phyloP scores from a whole-genome alignment of 2,888 invertebrate genomes.

The Sepioteuthis lessoniana region DNA sequence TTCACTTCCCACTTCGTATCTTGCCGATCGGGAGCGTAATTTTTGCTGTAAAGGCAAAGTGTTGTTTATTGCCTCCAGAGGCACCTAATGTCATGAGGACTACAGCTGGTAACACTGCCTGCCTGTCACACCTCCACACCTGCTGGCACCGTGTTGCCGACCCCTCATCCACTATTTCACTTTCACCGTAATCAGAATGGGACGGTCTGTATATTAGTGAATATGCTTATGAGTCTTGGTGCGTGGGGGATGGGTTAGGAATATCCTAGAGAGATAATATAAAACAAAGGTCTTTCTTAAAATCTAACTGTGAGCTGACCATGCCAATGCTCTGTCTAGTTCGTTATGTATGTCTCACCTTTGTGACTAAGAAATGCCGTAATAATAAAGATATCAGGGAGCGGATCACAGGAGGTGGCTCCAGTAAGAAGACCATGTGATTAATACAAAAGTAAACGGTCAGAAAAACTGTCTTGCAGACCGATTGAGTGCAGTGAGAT shows the following conservation, averaged over 20 bases:
- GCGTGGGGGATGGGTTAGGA: neutral
- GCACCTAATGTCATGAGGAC: neutral
- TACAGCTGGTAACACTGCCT: constrained; percentile 7
- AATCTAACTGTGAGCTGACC: no score
- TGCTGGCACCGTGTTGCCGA: neutral
- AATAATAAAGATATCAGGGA: no score
- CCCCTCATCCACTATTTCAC: neutral
- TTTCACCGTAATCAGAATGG: neutral
- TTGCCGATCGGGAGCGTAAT: neutral
- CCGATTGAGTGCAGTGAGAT: no score
- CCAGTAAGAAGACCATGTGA: no score
- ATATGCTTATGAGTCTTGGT: neutral
- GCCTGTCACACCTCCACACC: constrained; percentile 11
- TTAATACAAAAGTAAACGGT: no score
- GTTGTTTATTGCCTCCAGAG: constrained; percentile 33
- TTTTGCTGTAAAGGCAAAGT: constrained; percentile 2
- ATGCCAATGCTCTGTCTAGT: no score
- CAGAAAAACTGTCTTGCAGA: no score
- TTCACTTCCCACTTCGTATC: neutral
- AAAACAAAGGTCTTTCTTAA: no score
- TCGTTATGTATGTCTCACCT: no score
- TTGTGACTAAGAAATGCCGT: no score
- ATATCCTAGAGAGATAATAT: neutral
- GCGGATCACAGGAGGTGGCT: no score
- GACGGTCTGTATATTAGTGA: neutral